Conservation (phyloP, 2,113 vertebrate species). For the Isichthys henryi region DNA sequence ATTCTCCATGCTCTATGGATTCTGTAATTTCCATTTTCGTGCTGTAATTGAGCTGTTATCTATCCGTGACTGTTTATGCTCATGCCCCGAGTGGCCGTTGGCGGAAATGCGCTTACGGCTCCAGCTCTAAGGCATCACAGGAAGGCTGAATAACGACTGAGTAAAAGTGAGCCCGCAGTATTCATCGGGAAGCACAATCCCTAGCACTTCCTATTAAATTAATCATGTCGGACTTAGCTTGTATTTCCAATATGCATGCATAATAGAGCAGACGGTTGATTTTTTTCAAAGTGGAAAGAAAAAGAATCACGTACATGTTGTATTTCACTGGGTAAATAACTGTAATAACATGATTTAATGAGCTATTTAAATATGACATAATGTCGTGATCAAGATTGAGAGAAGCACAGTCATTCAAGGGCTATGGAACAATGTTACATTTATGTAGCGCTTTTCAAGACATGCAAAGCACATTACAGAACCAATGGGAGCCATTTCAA, state of each 20-base stretch:
- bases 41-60: conserved; percentile 15
- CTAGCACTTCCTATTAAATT: conserved; percentile 29
- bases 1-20: neutral
- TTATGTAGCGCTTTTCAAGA: neutral
- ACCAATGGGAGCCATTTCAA: neutral
- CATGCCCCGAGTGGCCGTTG: conserved; percentile 19
- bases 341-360: neutral
- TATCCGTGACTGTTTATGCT: conserved; percentile 20
- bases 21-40: neutral
- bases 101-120: conserved; percentile 7
- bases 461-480: neutral
- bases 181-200: conserved; percentile 30
- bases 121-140: conserved; percentile 11
- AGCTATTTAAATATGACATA: neutral
- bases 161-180: conserved; percentile 25
- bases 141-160: conserved; percentile 20
- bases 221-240: conserved; percentile 24
- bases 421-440: neutral
- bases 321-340: neutral
- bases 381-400: neutral
- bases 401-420: neutral
- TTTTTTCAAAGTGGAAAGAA: conserved; percentile 3
- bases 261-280: conserved; percentile 40
- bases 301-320: neutral
- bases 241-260: conserved; percentile 36